phyloP scores from a whole-genome alignment of 1,140 invertebrate genomes.

The Procambarus clarkii region DNA sequence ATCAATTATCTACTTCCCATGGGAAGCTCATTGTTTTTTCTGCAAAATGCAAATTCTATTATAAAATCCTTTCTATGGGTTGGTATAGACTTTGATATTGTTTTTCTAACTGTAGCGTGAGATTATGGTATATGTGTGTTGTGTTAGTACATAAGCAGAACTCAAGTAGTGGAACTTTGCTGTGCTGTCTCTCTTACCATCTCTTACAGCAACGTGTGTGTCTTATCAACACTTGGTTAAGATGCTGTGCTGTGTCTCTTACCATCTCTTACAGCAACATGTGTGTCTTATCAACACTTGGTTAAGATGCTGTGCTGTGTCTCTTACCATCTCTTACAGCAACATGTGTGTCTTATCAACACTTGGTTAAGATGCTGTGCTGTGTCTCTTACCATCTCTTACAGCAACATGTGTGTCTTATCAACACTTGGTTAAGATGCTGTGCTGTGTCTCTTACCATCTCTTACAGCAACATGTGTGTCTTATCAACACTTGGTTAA shows the following conservation, averaged over 20 bases:
- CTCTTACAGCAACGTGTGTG: neutral
- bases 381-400: neutral
- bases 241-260: neutral
- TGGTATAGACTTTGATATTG: slow-evolving; percentile 50
- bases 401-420: neutral
- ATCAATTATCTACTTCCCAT: slow-evolving; percentile 60
- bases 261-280: neutral
- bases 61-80: slow-evolving; percentile 65
- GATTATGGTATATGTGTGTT: slow-evolving; percentile 36
- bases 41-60: slow-evolving; percentile 63
- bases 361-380: neutral
- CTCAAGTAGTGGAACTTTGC: slow-evolving; percentile 40
- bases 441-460: neutral
- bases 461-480: neutral
- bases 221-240: neutral
- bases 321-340: neutral
- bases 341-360: neutral
- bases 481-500: neutral
- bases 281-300: neutral
- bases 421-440: neutral
- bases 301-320: neutral
- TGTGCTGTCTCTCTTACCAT: neutral
- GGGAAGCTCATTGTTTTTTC: slow-evolving; percentile 59
- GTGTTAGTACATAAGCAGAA: slow-evolving; percentile 16
- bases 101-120: slow-evolving; percentile 33